Base-by-base conservation (phyloP, 2,797 vertebrate genomes). In the Lemur catta region DNA sequence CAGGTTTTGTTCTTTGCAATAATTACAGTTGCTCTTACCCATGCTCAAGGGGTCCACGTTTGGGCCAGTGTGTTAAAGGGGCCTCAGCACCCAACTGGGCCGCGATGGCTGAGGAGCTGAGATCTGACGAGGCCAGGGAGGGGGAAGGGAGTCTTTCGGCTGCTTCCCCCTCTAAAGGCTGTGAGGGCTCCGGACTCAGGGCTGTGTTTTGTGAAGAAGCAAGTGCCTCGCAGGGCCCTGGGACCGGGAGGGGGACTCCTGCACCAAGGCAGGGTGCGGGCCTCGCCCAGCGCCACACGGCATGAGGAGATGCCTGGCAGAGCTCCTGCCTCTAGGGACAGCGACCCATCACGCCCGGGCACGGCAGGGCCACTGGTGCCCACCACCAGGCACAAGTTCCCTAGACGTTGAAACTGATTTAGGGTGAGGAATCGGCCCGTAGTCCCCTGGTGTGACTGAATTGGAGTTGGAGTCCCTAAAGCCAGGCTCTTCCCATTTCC, bases 351-450 rank as follows among this genome's bases (percentile, higher is more conserved):
- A 24, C 4, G 0, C 8, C 50, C 69, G 0, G 38, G n/a, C 65
- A 28, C 0, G 0, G 4, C 8, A 17, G 65, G 65, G 15, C 30
- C 55, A 24, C 14, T 0, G 8, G 26, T 4, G 28, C 35, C 35
- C 8, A 0, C 61, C 28, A 18, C n/a, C 8, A 0, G 0, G 43
- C 71, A 43, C 43, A 43, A 43, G 43, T 43, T 43, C 43, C 43
- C 43, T 43, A 67, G 76, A 41, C 1, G 7, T 92, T 65, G 41
- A 92, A 46, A 75, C 59, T 52, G 61, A 38, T 28, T 41, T 18
- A 24, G 87, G 71, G 30, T 1, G 1, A 59, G 84, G n/a, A 63
- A 41, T 46, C 61, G 63, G 71, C 52, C 79, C 18, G 3, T 46
- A 63, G 50, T 67, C 65, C 61, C 35, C 24, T 24, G n/a, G 63